These are phyloP conservation scores for Ammodytes dubius DNA, from an alignment of 2,113 vertebrate genomes.

Conservation along the genomic window DNA sequence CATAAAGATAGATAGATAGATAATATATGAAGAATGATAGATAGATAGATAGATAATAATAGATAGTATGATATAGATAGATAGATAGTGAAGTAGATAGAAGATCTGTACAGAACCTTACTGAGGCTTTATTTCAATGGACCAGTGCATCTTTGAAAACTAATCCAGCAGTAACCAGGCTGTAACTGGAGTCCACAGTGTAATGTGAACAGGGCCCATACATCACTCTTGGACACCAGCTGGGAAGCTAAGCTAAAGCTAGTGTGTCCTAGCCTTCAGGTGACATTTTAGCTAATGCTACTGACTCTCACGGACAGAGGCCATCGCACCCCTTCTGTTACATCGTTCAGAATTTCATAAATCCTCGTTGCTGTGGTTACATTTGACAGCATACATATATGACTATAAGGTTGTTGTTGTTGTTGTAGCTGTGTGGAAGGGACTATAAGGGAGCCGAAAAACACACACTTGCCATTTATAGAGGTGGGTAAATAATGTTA, in stretches of 20 bases:
- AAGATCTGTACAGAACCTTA: background rate
- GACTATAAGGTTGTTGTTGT: rapidly evolving
- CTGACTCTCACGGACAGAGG: background rate
- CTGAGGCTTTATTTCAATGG: background rate
- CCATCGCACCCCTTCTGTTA: background rate
- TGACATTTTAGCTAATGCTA: background rate
- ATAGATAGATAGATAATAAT: too few relatives aligned
- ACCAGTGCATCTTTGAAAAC: conserved; percentile 23
- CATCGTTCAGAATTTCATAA: background rate
- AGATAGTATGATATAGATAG: too few relatives aligned
- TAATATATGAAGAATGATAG: too few relatives aligned
- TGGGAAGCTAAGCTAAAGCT: conserved; percentile 30
- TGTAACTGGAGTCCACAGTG: conserved; percentile 68
- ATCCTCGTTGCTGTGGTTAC: background rate
- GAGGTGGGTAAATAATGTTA: too few relatives aligned
- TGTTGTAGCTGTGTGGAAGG: background rate
- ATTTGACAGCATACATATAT: background rate
- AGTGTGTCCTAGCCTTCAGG: conserved; percentile 2
- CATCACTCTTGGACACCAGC: conserved; percentile 35
- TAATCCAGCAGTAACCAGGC: conserved; percentile 45
- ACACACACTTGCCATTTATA: background rate
- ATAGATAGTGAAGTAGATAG: too few relatives aligned
- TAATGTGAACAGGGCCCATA: conserved; percentile 55
- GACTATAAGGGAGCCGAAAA: background rate
- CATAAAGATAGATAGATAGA: too few relatives aligned